phyloP scores from a whole-genome alignment of 2,797 vertebrate genomes.

The Liasis olivaceus region DNA sequence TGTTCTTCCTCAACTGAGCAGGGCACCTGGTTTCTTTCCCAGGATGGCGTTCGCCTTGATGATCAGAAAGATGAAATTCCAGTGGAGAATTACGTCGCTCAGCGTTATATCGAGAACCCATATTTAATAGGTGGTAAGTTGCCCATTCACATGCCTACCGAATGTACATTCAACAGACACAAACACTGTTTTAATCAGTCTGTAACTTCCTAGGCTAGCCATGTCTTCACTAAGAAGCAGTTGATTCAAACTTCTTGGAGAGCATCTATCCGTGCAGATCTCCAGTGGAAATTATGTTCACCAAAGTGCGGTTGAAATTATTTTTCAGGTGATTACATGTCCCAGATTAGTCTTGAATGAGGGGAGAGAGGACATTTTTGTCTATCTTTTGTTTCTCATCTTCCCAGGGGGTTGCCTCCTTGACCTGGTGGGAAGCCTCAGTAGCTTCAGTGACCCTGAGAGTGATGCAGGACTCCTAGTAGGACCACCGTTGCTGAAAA shows the following conservation, averaged over 20 bases:
- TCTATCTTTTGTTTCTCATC: no score
- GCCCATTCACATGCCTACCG: background rate
- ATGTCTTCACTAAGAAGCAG: background rate
- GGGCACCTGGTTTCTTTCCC: background rate
- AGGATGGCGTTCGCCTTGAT: constrained; percentile 82
- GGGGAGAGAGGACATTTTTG: no score
- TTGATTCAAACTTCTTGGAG: background rate
- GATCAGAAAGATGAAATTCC: constrained; percentile 85
- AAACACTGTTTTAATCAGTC: no score
- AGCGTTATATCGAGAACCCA: constrained; percentile 90
- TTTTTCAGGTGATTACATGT: no score
- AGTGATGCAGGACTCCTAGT: no score
- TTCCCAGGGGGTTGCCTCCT: no score
- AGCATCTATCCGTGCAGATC: no score
- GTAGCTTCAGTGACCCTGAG: no score
- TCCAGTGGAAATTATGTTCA: background rate
- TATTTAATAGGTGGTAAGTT: constrained; percentile 86
- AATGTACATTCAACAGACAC: no score
- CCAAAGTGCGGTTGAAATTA: background rate
- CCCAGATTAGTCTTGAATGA: no score
- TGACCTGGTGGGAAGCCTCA: no score
- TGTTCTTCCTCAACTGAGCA: background rate
- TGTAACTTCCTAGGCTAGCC: background rate
- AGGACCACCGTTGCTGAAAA: no score
- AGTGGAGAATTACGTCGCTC: constrained; percentile 89